Evolutionary conservation across 2,113 vertebrate genomes (phyloP).

Genomic region (Stictonetta naevosa): DNA sequence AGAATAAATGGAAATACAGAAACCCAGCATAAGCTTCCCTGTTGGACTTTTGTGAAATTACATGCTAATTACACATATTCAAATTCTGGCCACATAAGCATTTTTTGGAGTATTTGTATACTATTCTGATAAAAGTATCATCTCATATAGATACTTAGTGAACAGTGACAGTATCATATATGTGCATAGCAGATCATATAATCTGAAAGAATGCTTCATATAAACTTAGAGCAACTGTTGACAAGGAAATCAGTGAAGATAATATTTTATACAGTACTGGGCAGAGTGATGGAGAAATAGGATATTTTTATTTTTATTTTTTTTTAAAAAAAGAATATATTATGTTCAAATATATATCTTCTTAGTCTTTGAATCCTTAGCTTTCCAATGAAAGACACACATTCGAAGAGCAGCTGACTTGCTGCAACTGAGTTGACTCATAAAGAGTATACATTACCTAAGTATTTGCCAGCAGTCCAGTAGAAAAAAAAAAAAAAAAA

Average conservation of each 20-base stretch:
- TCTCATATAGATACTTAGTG: not conserved
- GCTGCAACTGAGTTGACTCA: not conserved
- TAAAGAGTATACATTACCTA: not conserved
- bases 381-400: not conserved
- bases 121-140: not conserved
- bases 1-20: not conserved
- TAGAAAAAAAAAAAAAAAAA: not conserved
- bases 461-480: not conserved
- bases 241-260: not conserved
- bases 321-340: not conserved
- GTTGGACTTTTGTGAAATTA: not conserved
- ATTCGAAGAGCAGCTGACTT: not conserved
- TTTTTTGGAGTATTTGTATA: not conserved
- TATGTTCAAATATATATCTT: fast-evolving
- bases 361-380: not conserved
- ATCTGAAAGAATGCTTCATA: not conserved
- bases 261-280: not conserved
- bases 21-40: not conserved
- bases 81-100: conserved; percentile 9
- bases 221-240: fast-evolving
- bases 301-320: too few species aligned
- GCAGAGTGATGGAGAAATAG: not conserved
- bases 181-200: not conserved
- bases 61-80: not conserved
- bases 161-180: not conserved